Evolutionary conservation across 2,113 vertebrate genomes (phyloP).

Genomic region (Notarius lentiginosus): DNA sequence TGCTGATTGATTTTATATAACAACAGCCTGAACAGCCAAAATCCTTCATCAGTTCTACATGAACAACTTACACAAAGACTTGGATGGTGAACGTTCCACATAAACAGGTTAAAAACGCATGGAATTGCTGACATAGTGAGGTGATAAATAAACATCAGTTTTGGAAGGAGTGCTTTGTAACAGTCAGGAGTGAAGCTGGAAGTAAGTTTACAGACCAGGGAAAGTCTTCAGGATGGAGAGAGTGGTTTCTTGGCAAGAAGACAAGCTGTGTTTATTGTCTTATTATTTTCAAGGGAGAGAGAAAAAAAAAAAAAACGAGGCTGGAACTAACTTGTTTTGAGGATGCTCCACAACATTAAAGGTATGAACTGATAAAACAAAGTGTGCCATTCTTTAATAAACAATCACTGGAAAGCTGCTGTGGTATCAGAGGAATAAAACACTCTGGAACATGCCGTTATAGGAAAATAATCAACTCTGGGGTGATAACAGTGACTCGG

Average conservation of each 20-base stretch:
- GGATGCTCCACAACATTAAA: not conserved
- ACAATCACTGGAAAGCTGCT: not conserved
- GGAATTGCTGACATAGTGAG: not conserved
- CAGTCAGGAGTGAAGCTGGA: not conserved
- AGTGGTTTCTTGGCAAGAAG: not conserved
- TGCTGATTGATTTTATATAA: not conserved
- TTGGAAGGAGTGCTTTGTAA: not conserved
- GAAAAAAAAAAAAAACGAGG: not conserved
- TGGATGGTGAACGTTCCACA: not conserved
- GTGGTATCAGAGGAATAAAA: not conserved
- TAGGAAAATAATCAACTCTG: not conserved
- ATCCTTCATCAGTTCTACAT: not conserved
- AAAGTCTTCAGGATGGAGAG: no score
- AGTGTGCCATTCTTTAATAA: not conserved
- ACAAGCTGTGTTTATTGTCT: not conserved
- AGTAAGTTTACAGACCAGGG: no score
- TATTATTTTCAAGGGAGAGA: not conserved
- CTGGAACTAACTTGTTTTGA: not conserved
- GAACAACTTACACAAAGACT: not conserved
- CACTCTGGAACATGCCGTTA: not conserved
- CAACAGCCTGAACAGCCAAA: not conserved
- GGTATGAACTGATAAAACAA: not conserved
- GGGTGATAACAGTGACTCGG: not conserved
- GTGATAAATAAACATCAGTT: not conserved
- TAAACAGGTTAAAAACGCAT: no score